Evolutionary conservation across 1,140 invertebrate species (phyloP).

Genomic region (Bombus sibiricus): DNA sequence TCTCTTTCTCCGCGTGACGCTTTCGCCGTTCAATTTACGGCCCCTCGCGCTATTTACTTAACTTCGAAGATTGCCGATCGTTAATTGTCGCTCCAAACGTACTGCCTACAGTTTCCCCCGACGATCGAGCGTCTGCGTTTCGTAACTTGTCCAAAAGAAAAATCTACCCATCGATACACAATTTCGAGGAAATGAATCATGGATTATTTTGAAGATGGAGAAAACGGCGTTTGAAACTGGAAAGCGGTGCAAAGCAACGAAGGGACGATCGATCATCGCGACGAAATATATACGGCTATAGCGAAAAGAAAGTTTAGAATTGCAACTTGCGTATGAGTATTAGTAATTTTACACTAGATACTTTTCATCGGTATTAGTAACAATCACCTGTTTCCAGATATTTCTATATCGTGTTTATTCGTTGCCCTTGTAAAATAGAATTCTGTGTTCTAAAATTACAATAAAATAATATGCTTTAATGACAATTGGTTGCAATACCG

Average conservation of each 20-base stretch:
- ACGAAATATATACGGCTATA: no score
- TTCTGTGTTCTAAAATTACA: no score
- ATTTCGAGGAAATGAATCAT: not conserved
- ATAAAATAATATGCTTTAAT: no score
- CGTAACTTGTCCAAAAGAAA: not conserved
- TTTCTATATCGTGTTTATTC: no score
- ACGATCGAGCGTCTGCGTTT: not conserved
- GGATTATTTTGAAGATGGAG: not conserved
- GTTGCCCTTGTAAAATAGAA: no score
- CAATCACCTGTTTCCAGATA: no score
- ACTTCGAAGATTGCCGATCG: conserved; percentile 13
- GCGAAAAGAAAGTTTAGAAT: no score
- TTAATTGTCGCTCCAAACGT: not conserved
- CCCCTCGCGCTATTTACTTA: conserved; percentile 36
- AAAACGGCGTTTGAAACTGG: not conserved
- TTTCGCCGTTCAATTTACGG: conserved; percentile 39
- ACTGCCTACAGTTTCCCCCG: no score
- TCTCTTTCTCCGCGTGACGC: conserved; percentile 12
- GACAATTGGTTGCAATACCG: not conserved
- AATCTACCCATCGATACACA: not conserved
- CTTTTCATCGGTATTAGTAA: no score
- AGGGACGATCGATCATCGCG: no score
- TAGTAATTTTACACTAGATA: no score
- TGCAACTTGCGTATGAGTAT: no score
- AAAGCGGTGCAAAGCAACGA: not conserved